A percentile compares a stretch with the other conserved stretches of the same genome.
Conservation (phyloP, 2,113 vertebrate species). For the Junco hyemalis region DNA sequence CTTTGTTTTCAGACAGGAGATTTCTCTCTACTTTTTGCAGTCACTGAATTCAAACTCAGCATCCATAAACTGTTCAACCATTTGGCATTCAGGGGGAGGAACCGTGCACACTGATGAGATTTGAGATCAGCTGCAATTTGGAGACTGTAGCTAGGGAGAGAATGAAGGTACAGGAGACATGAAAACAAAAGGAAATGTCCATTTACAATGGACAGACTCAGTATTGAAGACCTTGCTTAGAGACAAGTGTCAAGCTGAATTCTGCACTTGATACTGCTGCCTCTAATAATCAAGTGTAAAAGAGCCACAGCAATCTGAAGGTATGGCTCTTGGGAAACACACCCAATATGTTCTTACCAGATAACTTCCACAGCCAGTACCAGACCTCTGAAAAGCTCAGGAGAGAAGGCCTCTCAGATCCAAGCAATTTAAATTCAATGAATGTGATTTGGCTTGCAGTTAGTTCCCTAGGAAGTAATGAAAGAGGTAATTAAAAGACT, state of each 20-base stretch:
- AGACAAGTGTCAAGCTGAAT: background rate
- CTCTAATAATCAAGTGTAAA: background rate
- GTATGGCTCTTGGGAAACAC: background rate
- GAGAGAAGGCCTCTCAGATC: background rate
- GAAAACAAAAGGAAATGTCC: background rate
- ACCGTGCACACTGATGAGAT: background rate
- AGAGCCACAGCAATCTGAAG: background rate
- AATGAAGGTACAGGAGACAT: background rate
- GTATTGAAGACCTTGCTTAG: background rate
- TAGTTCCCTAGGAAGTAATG: conserved; percentile 37
- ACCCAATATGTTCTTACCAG: background rate
- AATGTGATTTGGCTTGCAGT: conserved; percentile 23
- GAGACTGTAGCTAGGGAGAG: background rate
- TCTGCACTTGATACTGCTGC: background rate
- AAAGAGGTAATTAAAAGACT: conserved; percentile 49
- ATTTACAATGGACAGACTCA: background rate
- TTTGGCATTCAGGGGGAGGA: background rate
- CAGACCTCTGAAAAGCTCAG: background rate
- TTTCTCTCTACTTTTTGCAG: background rate
- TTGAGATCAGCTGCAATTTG: background rate
- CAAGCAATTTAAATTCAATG: conserved; percentile 32
- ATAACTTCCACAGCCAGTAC: background rate
- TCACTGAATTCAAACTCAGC: background rate
- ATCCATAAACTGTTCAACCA: background rate
- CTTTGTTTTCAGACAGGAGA: background rate